Evolutionary conservation across 2,797 vertebrate genomes (phyloP).

Genomic region (Manis pentadactyla): DNA sequence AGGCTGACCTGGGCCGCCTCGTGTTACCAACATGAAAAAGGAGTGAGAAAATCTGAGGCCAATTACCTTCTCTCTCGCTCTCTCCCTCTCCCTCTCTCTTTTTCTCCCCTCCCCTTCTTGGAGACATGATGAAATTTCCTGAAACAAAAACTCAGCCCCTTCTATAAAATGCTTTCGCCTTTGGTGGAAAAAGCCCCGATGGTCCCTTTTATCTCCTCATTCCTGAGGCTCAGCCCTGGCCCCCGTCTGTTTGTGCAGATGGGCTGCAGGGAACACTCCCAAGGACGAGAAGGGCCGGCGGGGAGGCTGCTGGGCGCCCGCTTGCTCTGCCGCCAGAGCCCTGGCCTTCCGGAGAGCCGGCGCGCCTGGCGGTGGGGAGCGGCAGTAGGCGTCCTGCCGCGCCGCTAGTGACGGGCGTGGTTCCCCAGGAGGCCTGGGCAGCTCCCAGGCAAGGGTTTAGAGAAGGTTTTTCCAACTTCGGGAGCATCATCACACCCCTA

Average conservation of each 20-base stretch:
- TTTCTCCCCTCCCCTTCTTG: constrained; percentile 79
- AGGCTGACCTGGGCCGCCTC: constrained; percentile 87
- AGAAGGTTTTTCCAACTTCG: background rate
- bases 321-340: constrained; percentile 82
- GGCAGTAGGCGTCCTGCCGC: constrained; percentile 67
- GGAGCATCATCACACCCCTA: background rate
- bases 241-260: constrained; percentile 87
- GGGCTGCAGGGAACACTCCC: constrained; percentile 86
- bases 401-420: constrained; percentile 10
- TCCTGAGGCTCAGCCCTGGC: constrained; percentile 87
- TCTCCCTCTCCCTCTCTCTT: background rate
- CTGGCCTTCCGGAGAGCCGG: constrained; percentile 76
- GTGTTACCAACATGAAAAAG: constrained; percentile 86
- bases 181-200: constrained; percentile 89
- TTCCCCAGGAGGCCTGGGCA: background rate
- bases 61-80: constrained; percentile 79
- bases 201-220: constrained; percentile 88
- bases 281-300: constrained; percentile 77
- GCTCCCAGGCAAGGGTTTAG: background rate
- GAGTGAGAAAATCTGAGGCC: constrained; percentile 87
- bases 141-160: constrained; percentile 89
- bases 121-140: constrained; percentile 92
- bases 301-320: constrained; percentile 82
- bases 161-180: constrained; percentile 88
- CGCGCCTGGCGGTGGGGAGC: constrained; percentile 70